Evolutionary conservation across 2,113 vertebrate species (phyloP), one percentile per base, ranked within the genome.

Genomic region (Protobothrops mucrosquamatus): DNA sequence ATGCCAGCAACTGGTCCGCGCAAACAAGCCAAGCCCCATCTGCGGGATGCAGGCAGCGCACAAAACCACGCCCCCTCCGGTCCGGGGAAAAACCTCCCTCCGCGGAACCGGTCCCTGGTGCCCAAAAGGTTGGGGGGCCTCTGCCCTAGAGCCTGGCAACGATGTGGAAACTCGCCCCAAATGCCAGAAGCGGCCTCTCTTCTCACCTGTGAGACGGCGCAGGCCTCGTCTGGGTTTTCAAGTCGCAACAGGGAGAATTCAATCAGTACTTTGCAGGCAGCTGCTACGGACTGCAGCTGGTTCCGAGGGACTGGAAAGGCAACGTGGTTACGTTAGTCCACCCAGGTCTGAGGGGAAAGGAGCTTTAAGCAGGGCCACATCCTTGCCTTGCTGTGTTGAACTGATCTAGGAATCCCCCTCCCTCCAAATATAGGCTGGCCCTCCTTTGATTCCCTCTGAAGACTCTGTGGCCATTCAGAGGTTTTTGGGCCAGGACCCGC

Each of bases 221-320:
- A 99, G 2, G 99, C 99, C 95, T 99, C 99, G 39, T 99, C 99
- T 0, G 99, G 99, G 97, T 99, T 99, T 97, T 99, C 99, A 93
- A 99, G 98, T 3, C 99, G 98, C 93, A 99, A 97, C 88, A 99
- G 97, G 9, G 98, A 99, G 97, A 99, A 99, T 89, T 99, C 99
- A 93, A 99, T 99, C 96, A 99, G 97, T 93, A 99, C 98, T 98
- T 99, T 99, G 97, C 99, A 99, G 2, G 99, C 99, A 69, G 99
- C 98, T 88, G 99, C 98, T 94, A 99, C 99, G 0, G 99, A 99
- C 95, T 99, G 98, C 96, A 99, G 91, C 87, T 99, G 99, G 96
- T 99, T 99, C 93, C 99, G 98, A 22, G 99, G 99, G 97, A 99
- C 99, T 99, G 94, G 61, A 94, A 97, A 96, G 93, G 87, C 20